A percentile compares a stretch with the other conserved stretches of the same genome.
Conservation (phyloP, 1,140 invertebrate species). For the Triops longicaudatus region DNA sequence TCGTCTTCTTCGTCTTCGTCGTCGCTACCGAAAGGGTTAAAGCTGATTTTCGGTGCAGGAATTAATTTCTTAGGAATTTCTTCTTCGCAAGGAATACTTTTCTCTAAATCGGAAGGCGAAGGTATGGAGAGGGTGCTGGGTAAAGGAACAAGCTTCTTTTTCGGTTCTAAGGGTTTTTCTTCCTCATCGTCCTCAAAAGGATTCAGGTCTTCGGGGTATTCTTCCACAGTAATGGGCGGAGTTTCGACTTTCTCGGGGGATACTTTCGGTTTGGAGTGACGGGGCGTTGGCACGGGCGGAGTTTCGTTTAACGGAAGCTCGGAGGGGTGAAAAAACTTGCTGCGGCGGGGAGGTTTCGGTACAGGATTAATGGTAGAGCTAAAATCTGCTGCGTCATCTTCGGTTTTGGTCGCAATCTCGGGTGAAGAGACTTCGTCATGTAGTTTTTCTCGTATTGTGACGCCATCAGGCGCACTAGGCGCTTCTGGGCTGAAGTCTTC, state of each 20-base stretch:
- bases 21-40: conserved; percentile 63
- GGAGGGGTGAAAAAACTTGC: neutral
- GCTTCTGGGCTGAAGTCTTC: neutral
- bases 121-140: conserved; percentile 5
- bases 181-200: conserved; percentile 45
- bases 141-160: neutral
- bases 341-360: neutral
- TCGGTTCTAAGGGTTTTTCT: conserved; percentile 5
- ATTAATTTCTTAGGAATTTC: conserved; percentile 21
- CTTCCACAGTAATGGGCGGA: conserved; percentile 25
- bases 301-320: neutral
- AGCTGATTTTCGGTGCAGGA: conserved; percentile 32
- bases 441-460: neutral
- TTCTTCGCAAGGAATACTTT: neutral
- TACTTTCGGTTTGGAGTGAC: neutral
- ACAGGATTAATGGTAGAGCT: neutral
- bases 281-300: conserved; percentile 2
- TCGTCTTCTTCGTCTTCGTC: conserved; percentile 51
- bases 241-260: neutral
- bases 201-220: conserved; percentile 69
- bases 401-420: neutral
- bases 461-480: neutral
- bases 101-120: conserved; percentile 18
- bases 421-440: neutral
- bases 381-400: neutral